Conservation (phyloP, 2,888 invertebrate genomes). For the Abrostola tripartita region DNA sequence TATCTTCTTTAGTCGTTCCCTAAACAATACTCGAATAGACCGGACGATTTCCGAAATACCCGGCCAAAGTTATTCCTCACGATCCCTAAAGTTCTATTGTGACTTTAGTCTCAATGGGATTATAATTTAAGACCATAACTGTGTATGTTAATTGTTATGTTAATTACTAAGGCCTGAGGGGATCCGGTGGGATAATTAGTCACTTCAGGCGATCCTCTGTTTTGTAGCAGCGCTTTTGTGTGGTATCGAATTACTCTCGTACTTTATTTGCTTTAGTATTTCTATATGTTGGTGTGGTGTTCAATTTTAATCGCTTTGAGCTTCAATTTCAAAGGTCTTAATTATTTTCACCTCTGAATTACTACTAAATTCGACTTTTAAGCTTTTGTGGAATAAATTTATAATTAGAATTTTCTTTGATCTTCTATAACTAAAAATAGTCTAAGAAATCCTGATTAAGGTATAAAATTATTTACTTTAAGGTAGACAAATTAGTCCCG, state of each 20-base stretch:
- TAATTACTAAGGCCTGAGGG: constrained; percentile 52
- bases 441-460: too few relatives aligned
- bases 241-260: constrained; percentile 19
- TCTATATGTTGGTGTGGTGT: neutral
- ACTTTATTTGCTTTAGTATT: constrained; percentile 22
- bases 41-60: constrained; percentile 35
- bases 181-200: constrained; percentile 48
- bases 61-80: constrained; percentile 36
- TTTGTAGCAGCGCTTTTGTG: constrained; percentile 27
- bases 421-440: too few relatives aligned
- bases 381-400: too few relatives aligned
- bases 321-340: neutral
- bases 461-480: too few relatives aligned
- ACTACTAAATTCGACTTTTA: too few relatives aligned
- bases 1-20: constrained; percentile 21
- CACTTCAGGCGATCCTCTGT: constrained; percentile 42
- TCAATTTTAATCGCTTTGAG: neutral
- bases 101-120: constrained; percentile 55
- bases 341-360: neutral
- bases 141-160: constrained; percentile 69
- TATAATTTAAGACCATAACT: constrained; percentile 61
- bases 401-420: too few relatives aligned
- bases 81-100: constrained; percentile 46
- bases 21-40: constrained; percentile 28
- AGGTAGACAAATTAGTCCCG: too few relatives aligned